Evolutionary conservation across 2,113 vertebrate species (phyloP), one percentile per base, ranked within the genome.

Genomic region (Todiramphus chloris): DNA sequence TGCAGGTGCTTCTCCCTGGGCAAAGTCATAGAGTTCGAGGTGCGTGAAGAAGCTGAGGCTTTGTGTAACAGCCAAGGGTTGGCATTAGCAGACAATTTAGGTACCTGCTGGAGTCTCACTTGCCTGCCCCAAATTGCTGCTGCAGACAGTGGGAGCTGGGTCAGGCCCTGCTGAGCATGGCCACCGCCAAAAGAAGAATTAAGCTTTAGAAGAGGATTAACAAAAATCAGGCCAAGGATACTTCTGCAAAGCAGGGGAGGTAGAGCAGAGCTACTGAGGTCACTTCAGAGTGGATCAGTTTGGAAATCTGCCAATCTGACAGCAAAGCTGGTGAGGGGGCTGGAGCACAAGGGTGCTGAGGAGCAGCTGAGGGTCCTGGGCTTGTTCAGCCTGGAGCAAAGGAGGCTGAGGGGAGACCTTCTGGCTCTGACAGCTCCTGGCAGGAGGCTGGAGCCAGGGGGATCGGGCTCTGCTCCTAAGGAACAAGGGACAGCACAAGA

Each of bases 361-460:
- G 56, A 58, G 56, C 31, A 13, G 56, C 31, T 58, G 56, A 58
- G 31, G 56, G 19, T 5, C 15, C 56, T 58, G 31, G 31, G 31
- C 31, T 33, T 11, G 31, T 21, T 8, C 10, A 58, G 56, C 56
- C 56, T 58, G 56, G 31, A 58, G 31, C 6, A 13, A 13, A 58
- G 56, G 56, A n/a, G 56, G 56, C 56, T 58, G 31, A 58, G 56
- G 56, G 56, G 56, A 58, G 56, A n/a, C 56, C 56, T 58, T 20
- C 56, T 58, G 56, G 55, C 55, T 56, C 55, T 56, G 16, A 31
- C 55, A 56, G 16, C 55, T 56, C 55, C 55, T 31, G 28, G 7
- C 25, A 28, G 27, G 55, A 98, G 78, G 83, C 93, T 3, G 97
- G 96, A 8, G 98, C 50, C 50, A 51, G 50, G 50, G 41, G 41